phyloP scores from a whole-genome alignment of 1,140 invertebrate species.

The Leptonema lineaticorne region DNA sequence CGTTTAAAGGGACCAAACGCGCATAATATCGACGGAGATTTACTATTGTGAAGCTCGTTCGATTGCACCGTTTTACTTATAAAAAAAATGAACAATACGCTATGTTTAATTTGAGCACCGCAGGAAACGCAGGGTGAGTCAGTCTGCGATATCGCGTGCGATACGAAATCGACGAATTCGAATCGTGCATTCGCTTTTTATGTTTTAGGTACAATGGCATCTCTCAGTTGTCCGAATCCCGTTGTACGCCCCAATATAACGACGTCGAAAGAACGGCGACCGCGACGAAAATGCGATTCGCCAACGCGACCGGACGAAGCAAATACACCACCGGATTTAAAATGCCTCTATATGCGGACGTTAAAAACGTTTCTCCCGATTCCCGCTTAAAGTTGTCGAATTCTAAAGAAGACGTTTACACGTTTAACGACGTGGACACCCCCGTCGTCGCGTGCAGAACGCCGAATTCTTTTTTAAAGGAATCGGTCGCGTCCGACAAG shows the following conservation, averaged over 20 bases:
- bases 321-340: background rate
- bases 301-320: constrained; percentile 13
- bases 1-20: constrained; percentile 12
- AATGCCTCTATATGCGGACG: background rate
- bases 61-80: constrained; percentile 44
- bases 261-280: constrained; percentile 47
- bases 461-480: constrained; percentile 45
- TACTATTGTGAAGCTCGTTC: background rate
- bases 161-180: background rate
- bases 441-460: background rate
- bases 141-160: background rate
- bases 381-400: constrained; percentile 4
- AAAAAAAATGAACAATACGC: constrained; percentile 51
- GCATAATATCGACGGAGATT: background rate
- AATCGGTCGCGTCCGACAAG: background rate
- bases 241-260: constrained; percentile 49
- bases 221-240: constrained; percentile 54
- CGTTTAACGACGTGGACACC: constrained; percentile 33
- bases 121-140: constrained; percentile 56
- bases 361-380: background rate
- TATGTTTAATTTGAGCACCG: constrained; percentile 57
- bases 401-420: constrained; percentile 35
- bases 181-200: background rate
- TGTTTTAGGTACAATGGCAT: constrained; percentile 54
- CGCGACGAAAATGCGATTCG: constrained; percentile 43